Conservation (phyloP, 2,113 vertebrate species). For the Bostrychus sinensis region DNA sequence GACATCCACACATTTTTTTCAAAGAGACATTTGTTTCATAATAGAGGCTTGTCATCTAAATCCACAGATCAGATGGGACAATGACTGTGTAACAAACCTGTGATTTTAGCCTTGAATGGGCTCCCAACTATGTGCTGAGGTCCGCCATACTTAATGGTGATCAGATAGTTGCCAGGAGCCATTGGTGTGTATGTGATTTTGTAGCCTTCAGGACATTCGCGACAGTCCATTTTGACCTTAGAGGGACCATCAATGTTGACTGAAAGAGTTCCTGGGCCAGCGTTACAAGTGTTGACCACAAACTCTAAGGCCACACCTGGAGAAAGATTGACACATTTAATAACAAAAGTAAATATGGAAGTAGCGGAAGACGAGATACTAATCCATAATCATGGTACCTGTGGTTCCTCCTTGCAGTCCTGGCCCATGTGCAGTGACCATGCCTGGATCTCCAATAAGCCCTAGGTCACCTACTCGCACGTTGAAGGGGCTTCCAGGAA, state of each 20-base stretch:
- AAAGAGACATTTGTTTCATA: slow-evolving; percentile 43
- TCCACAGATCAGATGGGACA: slow-evolving; percentile 54
- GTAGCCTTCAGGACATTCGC: slow-evolving; percentile 91
- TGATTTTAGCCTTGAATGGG: slow-evolving; percentile 97
- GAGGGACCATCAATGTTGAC: slow-evolving; percentile 96
- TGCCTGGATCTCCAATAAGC: slow-evolving; percentile 89
- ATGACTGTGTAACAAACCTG: slow-evolving; percentile 80
- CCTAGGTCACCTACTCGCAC: slow-evolving; percentile 93
- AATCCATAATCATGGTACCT: slow-evolving; percentile 72
- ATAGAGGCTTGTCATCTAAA: slow-evolving; percentile 49
- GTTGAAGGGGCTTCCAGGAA: slow-evolving; percentile 95
- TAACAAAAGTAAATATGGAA: neutral
- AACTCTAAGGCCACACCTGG: slow-evolving; percentile 90
- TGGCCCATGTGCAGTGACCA: slow-evolving; percentile 90
- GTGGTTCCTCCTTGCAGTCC: slow-evolving; percentile 92
- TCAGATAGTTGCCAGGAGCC: slow-evolving; percentile 97
- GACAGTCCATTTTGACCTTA: slow-evolving; percentile 96
- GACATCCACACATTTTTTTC: slow-evolving; percentile 41
- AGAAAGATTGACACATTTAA: neutral
- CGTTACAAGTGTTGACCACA: slow-evolving; percentile 89
- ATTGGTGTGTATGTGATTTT: slow-evolving; percentile 93
- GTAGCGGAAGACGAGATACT: neutral
- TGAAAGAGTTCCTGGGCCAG: slow-evolving; percentile 88
- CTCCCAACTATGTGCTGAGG: slow-evolving; percentile 96
- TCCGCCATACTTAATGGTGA: slow-evolving; percentile 95